Evolutionary conservation across 2,113 vertebrate genomes (phyloP), one percentile per base, ranked within the genome.

Genomic region (Rissa tridactyla): DNA sequence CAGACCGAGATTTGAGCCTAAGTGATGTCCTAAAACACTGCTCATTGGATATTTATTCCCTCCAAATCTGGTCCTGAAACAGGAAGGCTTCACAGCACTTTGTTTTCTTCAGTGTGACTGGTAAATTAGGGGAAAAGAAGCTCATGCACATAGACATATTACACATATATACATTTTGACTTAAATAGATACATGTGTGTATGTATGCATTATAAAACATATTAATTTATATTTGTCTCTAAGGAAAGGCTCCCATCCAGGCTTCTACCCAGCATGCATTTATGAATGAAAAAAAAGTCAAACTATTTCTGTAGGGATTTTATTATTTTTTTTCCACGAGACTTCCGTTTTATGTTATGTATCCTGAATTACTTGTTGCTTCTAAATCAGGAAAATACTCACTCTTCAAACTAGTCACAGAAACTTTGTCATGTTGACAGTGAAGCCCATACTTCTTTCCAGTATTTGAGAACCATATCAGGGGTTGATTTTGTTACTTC

Each of bases 21-120:
- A 66, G 51, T 34, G 64, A 61, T 86, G 69, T 78, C 79, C 84
- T 77, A 73, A 92, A 95, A 83, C 6, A 5, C 42, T 85, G 11
- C 57, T 86, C n/a, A n/a, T 61, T 79, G 47, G 73, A 90, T 73
- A 73, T 96, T 94, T 89, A 73, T 88, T 92, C 49, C 38, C 27
- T 55, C 36, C 55, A 92, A 76, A 80, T 55, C 60, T 0, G 0
- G 12, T 79, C 66, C 30, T 15, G 29, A 10, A 57, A 30, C 15
- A 69, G 10, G 30, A 79, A 66, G 17, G 3, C 30, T 86, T 95
- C 58, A 84, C 11, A 51, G 32, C n/a, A 26, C 21, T 86, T 88
- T 76, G 47, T 90, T 92, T 82, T 81, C 23, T 68, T 73, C 58
- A 66, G n/a, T 3, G 1, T 88, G 68, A 92, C 61, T n/a, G 30